These are phyloP conservation scores for Hermaeophaga mercurialis DNA, from an alignment of 2,888 invertebrate genomes.

Conservation along the genomic window DNA sequence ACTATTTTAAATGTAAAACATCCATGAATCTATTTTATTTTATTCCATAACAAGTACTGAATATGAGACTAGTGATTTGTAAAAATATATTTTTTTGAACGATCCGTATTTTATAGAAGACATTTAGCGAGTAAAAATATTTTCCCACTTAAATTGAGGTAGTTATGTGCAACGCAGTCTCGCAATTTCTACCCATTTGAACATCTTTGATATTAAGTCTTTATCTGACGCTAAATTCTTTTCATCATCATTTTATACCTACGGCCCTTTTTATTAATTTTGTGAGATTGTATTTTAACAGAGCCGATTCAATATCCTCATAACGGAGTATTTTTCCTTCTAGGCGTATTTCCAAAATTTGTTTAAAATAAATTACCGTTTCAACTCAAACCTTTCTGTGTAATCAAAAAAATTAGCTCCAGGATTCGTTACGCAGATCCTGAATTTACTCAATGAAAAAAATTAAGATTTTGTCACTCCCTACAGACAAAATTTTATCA, in stretches of 20 bases:
- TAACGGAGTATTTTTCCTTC: slow-evolving; percentile 8
- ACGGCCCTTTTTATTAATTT: slow-evolving; percentile 12
- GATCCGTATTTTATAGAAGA: background rate
- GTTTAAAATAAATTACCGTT: slow-evolving; percentile 12
- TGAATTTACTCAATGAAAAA: too few relatives aligned
- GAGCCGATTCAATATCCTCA: slow-evolving; percentile 8
- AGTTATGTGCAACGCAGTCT: background rate
- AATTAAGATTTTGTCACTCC: too few relatives aligned
- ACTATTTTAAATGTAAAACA: too few relatives aligned
- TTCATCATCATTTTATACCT: slow-evolving; percentile 10
- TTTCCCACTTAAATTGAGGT: too few relatives aligned
- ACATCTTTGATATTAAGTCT: slow-evolving; percentile 8
- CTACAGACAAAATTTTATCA: too few relatives aligned
- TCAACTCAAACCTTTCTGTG: slow-evolving; percentile 1
- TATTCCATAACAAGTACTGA: too few relatives aligned
- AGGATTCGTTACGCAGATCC: too few relatives aligned
- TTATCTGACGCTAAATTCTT: background rate
- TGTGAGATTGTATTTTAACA: slow-evolving; percentile 6
- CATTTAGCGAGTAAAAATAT: background rate
- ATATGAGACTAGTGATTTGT: too few relatives aligned
- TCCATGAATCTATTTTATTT: too few relatives aligned
- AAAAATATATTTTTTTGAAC: background rate
- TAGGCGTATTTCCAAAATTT: slow-evolving; percentile 5
- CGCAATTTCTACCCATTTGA: slow-evolving; percentile 9
- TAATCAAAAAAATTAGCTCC: slow-evolving; percentile 4